Percentiles rank a stretch among this genome's conserved stretches.
Evolutionary conservation across 2,797 vertebrate species (phyloP).

Genomic region (Anguilla anguilla): DNA sequence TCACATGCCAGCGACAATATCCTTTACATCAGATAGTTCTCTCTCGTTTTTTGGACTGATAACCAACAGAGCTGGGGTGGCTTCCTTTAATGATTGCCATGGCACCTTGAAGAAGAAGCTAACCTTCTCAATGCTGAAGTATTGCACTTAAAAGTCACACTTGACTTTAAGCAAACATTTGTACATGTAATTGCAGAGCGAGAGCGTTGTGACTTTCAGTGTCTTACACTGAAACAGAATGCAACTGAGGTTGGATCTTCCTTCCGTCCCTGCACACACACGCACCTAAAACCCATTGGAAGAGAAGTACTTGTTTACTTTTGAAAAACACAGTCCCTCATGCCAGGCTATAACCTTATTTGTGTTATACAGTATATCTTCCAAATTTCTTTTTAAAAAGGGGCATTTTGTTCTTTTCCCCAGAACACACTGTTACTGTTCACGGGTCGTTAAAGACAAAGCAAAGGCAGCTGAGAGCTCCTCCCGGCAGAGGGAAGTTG

Average conservation of each 20-base stretch:
- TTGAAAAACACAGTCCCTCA: not conserved
- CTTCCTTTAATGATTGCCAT: not conserved
- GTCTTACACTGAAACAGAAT: not conserved
- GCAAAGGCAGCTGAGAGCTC: slow-evolving; percentile 1
- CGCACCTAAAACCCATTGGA: not conserved
- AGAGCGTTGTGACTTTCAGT: not conserved
- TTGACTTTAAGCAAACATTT: not conserved
- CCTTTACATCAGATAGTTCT: not conserved
- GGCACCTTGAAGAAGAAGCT: not conserved
- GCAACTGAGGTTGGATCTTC: slow-evolving; percentile 17
- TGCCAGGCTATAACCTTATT: not conserved
- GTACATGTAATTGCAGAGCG: not conserved
- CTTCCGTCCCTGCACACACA: not conserved
- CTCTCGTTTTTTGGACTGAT: not conserved
- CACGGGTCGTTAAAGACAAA: slow-evolving; percentile 11
- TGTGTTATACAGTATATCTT: slow-evolving; percentile 6
- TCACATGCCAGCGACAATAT: not conserved
- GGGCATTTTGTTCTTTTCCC: not conserved
- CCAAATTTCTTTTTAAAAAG: not conserved
- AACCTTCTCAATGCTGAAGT: not conserved
- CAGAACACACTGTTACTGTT: slow-evolving; percentile 10
- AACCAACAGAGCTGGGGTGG: not conserved
- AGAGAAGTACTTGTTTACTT: not conserved
- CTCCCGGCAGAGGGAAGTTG: slow-evolving; percentile 6
- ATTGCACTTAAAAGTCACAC: not conserved